Base-by-base conservation (phyloP, 2,113 vertebrate genomes). In the Oryzias woworae region DNA sequence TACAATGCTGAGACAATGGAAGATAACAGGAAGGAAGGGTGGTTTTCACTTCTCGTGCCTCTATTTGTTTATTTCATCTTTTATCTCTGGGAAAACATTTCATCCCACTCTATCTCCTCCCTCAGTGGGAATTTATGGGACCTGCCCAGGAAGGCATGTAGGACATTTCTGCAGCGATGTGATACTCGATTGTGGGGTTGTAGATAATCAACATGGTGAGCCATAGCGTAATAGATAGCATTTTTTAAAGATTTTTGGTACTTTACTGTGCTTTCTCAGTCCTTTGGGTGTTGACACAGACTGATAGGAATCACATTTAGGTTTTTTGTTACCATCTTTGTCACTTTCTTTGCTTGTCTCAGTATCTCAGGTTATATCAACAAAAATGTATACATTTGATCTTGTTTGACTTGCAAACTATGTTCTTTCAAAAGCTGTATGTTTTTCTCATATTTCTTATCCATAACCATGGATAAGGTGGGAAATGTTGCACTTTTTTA, bases 1-100 rank as follows among this genome's bases (percentile, higher is more conserved):
- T n/a, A 15, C 24, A 47, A 58, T 78, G 69, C 74, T 0, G 42
- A 46, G 47, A 49, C 44, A 7, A 45, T 65, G 59, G 58, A 54
- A 83, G 87, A 90, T 86, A 86, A 85, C 82, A 85, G 87, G 89
- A 89, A 89, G 88, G 85, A 89, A 87, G 87, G 89, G 89, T 68
- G 85, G 42, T 62, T 50, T 71, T 72, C 56, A 69, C 60, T 81
- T 87, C 78, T 83, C 65, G 57, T 31, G 49, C 63, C 28, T 55
- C 69, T 89, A 84, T 87, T 90, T 90, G 78, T 82, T 89, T 77
- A 79, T 79, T 18, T 74, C 36, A 62, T 73, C 58, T 75, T 86
- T 91, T 90, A 91, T 92, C 90, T 89, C 70, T 81, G 62, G 77
- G 80, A 76, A 84, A 76, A 71, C 68, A 84, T 87, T 80, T 80